Evolutionary conservation across 2,113 vertebrate species (phyloP).

Genomic region (Thermophis baileyi): DNA sequence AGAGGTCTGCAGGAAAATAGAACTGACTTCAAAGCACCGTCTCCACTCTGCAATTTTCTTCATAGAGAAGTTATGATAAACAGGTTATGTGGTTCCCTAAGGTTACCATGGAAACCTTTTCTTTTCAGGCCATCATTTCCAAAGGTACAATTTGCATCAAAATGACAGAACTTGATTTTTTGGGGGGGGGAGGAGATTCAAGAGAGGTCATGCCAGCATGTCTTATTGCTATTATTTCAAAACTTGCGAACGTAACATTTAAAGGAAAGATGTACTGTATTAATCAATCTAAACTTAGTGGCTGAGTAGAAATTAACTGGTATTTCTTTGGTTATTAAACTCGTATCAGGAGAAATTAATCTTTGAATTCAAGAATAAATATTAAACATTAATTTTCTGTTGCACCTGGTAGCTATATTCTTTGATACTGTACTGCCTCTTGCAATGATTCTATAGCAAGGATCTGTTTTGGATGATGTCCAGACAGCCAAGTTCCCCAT

Average conservation of each 20-base stretch:
- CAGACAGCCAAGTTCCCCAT: not conserved
- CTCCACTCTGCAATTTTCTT: conserved; percentile 63
- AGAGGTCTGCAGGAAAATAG: conserved; percentile 56
- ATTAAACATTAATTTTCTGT: conserved; percentile 43
- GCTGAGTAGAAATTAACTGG: conserved; percentile 68
- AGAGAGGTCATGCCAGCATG: conserved; percentile 68
- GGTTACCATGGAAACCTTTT: conserved; percentile 80
- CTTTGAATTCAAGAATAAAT: conserved; percentile 52
- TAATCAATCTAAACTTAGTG: conserved; percentile 66
- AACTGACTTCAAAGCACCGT: conserved; percentile 68
- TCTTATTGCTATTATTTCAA: conserved; percentile 69
- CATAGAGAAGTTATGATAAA: conserved; percentile 74
- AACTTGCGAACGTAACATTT: conserved; percentile 50
- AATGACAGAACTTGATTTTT: conserved; percentile 69
- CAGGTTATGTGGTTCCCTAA: conserved; percentile 72
- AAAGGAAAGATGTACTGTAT: conserved; percentile 68
- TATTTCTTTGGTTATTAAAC: conserved; percentile 56
- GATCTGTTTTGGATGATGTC: conserved; percentile 19
- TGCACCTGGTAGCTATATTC: conserved; percentile 33
- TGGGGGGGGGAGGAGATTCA: conserved; percentile 62
- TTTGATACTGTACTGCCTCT: conserved; percentile 37
- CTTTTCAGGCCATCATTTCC: conserved; percentile 76
- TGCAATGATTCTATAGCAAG: conserved; percentile 40
- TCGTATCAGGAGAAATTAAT: conserved; percentile 60
- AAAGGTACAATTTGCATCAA: conserved; percentile 82